Evolutionary conservation across 2,113 vertebrate species (phyloP).

Genomic region (Diphyllodes magnificus): DNA sequence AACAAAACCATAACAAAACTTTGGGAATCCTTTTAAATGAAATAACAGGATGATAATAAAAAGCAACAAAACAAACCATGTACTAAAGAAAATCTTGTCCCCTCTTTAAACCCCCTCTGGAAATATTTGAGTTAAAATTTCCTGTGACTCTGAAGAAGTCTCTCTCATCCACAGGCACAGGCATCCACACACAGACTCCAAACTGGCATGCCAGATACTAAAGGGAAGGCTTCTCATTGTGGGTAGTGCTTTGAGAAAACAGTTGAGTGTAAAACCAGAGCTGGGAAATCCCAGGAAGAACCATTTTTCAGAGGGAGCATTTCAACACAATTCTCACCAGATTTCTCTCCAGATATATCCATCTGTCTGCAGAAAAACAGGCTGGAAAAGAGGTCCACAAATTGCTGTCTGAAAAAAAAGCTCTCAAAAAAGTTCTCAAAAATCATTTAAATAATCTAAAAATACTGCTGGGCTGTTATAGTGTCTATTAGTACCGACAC

Average conservation of each 20-base stretch:
- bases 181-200: neutral
- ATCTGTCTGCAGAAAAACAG: neutral
- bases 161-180: neutral
- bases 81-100: neutral
- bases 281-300: neutral
- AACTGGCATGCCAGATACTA: neutral
- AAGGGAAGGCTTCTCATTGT: neutral
- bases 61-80: neutral
- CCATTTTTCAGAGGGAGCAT: neutral
- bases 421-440: neutral
- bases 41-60: neutral
- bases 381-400: neutral
- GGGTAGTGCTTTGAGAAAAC: neutral
- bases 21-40: conserved; percentile 32
- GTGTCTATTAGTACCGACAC: neutral
- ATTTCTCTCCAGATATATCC: neutral
- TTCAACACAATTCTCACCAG: neutral
- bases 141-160: neutral
- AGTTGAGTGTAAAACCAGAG: neutral
- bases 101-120: neutral
- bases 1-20: conserved; percentile 40
- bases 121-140: neutral
- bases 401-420: neutral
- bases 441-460: neutral
- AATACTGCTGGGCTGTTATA: neutral